A percentile compares a stretch with the other conserved stretches of the same genome.
Conservation (phyloP, 30 jellyfish, hydroid and myxozoan genomes). For the Haliclystus octoradiatus region DNA sequence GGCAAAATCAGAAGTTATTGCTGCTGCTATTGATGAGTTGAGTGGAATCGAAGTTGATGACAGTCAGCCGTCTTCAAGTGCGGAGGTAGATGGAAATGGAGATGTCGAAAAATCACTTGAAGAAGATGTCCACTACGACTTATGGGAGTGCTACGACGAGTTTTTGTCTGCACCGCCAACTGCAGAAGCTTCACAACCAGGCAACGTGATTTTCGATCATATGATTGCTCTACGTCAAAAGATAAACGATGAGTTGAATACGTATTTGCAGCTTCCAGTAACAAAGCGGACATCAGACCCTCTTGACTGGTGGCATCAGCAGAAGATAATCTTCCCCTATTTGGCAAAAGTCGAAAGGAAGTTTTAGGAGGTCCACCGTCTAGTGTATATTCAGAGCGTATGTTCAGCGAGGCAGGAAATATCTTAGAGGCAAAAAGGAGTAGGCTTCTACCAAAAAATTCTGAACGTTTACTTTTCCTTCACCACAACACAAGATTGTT, state of each 20-base stretch:
- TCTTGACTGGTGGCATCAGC: conserved; percentile 34
- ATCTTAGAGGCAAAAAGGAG: conserved; percentile 30
- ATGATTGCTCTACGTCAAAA: conserved; percentile 17
- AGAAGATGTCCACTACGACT: conserved; percentile 36
- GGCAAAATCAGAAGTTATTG: too few relatives aligned
- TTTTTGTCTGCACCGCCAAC: too few relatives aligned
- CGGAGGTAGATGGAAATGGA: too few relatives aligned
- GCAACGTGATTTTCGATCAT: too few relatives aligned
- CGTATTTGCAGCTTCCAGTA: conserved; percentile 13
- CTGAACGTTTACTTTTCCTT: conserved; percentile 13
- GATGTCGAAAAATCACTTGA: conserved; percentile 26
- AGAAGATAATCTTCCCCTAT: conserved; percentile 30
- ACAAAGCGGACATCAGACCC: conserved; percentile 23
- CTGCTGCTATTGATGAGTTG: conserved; percentile 11
- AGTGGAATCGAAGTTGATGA: conserved; percentile 1
- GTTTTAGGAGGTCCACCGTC: conserved; percentile 18
- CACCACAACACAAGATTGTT: conserved; percentile 24
- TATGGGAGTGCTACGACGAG: conserved; percentile 44
- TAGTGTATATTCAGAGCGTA: conserved; percentile 29
- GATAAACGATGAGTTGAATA: conserved; percentile 25
- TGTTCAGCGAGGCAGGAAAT: conserved; percentile 55
- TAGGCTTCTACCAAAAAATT: conserved; percentile 22
- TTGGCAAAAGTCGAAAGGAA: conserved; percentile 17
- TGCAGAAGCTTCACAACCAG: too few relatives aligned
- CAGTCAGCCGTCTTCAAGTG: too few relatives aligned